Base-by-base conservation (phyloP, 2,113 vertebrate species). In the Gymnorhina tibicen region DNA sequence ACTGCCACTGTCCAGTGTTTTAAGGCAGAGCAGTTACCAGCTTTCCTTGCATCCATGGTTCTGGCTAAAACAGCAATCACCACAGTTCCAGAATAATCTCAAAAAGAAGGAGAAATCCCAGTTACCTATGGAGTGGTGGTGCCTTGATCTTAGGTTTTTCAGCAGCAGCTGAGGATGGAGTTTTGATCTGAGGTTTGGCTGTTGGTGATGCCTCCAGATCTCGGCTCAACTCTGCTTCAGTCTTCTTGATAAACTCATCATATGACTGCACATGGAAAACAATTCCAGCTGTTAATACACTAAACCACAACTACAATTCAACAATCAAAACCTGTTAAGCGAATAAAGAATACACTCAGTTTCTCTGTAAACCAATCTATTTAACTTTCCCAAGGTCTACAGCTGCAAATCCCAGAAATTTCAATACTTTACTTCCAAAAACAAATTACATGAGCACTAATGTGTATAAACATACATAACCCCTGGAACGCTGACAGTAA, bases 221-320 rank as follows among this genome's bases (percentile, higher is more conserved):
- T 93, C 97, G 98, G 87, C 97, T 99, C 95, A 99, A 97, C 78
- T 99, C 99, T 53, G 99, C 99, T 97, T 99, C 98, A 14, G 99
- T 99, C 98, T 99, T 99, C 98, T 99, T 98, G 95, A 99, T 99
- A 93, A 99, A 99, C 95, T 99, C 98, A 96, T 99, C 98, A 27
- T 99, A 99, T 0, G 98, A 99, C 99, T 99, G 95, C 60, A 56
- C 82, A 60, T 26, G 50, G 84, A 93, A 95, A 96, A 91, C 27
- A 86, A 70, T 59, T 49, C 95, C 5, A 46, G 70, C 32, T 75
- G 39, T 95, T 63, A 95, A 59, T 37, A 37, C 22, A 16, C 32
- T 59, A 70, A 70, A 58, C 23, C 6, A 7, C 16, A 67, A 50
- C n/a, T 27, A 77, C 16, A 68, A 16, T 60, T 72, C 41, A 42